Percentiles rank a stretch among this genome's conserved stretches.
Conservation (phyloP, 2,113 vertebrate species). For the Sylvietta virens region DNA sequence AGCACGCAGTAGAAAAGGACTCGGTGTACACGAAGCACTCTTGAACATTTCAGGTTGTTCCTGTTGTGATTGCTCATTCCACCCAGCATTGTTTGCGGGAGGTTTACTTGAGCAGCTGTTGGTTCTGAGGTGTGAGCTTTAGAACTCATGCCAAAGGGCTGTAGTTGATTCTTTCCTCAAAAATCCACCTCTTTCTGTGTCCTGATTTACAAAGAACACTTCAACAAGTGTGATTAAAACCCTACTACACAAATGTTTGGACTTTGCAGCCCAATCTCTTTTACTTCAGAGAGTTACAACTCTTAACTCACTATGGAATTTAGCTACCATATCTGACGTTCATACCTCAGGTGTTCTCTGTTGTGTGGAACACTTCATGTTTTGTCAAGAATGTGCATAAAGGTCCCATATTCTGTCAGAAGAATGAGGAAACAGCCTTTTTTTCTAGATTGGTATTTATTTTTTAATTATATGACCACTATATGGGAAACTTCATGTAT, state of each 20-base stretch:
- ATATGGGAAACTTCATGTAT: constrained; percentile 59
- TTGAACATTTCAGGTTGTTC: constrained; percentile 70
- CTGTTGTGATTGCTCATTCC: constrained; percentile 59
- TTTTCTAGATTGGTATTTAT: constrained; percentile 75
- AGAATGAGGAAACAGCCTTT: constrained; percentile 43
- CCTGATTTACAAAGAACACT: constrained; percentile 55
- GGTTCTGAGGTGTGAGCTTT: constrained; percentile 66
- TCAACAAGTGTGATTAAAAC: constrained; percentile 54
- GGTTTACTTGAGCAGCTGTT: constrained; percentile 62
- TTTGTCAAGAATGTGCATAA: constrained; percentile 59
- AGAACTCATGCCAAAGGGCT: constrained; percentile 72
- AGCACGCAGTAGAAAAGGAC: constrained; percentile 52
- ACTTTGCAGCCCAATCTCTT: constrained; percentile 58
- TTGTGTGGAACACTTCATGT: constrained; percentile 65
- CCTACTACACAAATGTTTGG: constrained; percentile 31
- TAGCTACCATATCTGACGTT: constrained; percentile 64
- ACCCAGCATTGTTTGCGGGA: constrained; percentile 46
- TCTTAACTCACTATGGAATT: constrained; percentile 65
- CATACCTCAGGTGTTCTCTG: constrained; percentile 73
- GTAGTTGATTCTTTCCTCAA: constrained; percentile 50
- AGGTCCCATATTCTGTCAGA: constrained; percentile 63
- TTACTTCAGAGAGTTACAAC: constrained; percentile 60
- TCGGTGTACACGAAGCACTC: constrained; percentile 45
- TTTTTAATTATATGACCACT: constrained; percentile 75
- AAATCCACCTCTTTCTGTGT: constrained; percentile 28